Base-by-base conservation (phyloP, 2,888 invertebrate species). In the Cryptus armator region DNA sequence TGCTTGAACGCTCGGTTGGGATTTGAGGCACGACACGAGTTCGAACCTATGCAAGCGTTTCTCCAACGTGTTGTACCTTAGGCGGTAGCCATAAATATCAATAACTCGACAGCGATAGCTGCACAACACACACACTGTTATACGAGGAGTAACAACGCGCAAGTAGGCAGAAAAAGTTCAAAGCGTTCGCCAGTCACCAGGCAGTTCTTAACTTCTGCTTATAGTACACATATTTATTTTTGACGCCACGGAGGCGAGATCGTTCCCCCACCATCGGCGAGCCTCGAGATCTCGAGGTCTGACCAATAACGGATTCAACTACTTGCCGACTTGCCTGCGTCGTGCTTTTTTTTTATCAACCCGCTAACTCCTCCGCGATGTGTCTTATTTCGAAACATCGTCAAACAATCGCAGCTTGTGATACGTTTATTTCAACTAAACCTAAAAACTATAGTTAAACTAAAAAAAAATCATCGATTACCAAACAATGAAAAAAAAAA, bases 11-110 rank as follows among this genome's bases (percentile, higher is more conserved):
- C 70, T 51, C 14, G 43, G 37, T 5, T 71, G 37, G 32, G 72
- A 84, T 59, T 59, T 76, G 67, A 67, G 32, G 12, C 53, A 46
- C 62, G 71, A 62, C 32, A 66, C 75, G 43, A 71, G 84, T 76
- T 37, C 44, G 46, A 75, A 72, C 44, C 71, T 72, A 72, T 66
- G 14, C 46, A 37, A 77, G 71, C 59, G 56, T 76, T 80, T 84
- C 59, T 67, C 66, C 67, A 77, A 62, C 44, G 64, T 32, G 64
- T 48, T 71, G 32, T 67, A 62, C 67, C 62, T 37, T 64, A 37
- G 64, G 64, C 70, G 24, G 37, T 66, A 59, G 59, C 72, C 72
- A 77, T 81, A 77, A 84, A 84, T 84, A 84, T 77, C 81, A 53
- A 81, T 84, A 77, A 77, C 81, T 81, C 68, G 44, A 59, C 59